Conservation (phyloP, 2,797 vertebrate genomes). For the Silurus lanzhouensis region DNA sequence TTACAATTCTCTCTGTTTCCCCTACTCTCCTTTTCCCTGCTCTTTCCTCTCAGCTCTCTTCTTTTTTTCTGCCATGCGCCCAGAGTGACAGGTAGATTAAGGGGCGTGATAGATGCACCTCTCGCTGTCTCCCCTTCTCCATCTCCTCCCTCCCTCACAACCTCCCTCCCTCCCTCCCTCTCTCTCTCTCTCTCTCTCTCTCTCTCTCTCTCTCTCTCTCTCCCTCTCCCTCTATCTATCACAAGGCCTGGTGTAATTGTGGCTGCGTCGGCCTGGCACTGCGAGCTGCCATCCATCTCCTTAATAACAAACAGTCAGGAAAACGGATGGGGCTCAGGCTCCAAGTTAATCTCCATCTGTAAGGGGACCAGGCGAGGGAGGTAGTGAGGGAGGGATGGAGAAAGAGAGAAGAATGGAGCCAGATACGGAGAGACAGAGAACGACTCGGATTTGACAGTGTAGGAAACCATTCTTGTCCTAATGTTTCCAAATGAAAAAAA, state of each 20-base stretch:
- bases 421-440: constrained; percentile 38
- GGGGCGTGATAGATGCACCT: constrained; percentile 79
- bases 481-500: constrained; percentile 17
- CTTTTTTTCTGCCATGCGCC: constrained; percentile 41
- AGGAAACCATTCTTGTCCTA: constrained; percentile 20
- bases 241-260: constrained; percentile 81
- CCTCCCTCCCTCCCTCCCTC: constrained; percentile 59
- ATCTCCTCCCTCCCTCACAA: constrained; percentile 61
- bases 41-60: constrained; percentile 30
- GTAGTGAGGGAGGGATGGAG: constrained; percentile 27
- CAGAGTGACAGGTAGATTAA: constrained; percentile 83
- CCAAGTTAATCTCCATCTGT: constrained; percentile 83
- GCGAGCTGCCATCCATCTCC: constrained; percentile 82
- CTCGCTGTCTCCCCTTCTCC: constrained; percentile 72
- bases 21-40: constrained; percentile 37
- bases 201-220: constrained; percentile 69
- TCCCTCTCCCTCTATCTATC: constrained; percentile 78
- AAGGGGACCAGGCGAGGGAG: constrained; percentile 55
- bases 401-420: constrained; percentile 38
- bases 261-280: constrained; percentile 78
- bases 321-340: constrained; percentile 78
- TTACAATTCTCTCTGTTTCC: constrained; percentile 39
- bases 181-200: constrained; percentile 69
- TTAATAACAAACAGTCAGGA: constrained; percentile 87
- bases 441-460: constrained; percentile 27